Conservation (phyloP, 1,140 invertebrate species). For the Mactra quadrangularis region DNA sequence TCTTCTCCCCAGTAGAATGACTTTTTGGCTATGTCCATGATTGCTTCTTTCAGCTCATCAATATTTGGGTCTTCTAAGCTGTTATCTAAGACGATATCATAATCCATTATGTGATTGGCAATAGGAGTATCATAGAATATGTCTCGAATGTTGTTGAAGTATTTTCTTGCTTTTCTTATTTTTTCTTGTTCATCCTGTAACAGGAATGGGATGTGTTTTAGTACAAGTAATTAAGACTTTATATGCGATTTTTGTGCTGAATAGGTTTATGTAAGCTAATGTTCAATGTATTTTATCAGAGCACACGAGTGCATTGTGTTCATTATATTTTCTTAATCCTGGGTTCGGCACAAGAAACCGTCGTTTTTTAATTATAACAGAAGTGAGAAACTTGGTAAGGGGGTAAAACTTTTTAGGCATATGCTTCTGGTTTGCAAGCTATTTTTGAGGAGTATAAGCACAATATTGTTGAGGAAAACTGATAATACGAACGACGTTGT, state of each 20-base stretch:
- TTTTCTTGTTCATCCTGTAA: conserved; percentile 36
- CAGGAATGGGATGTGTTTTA: background rate
- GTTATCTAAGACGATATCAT: conserved; percentile 29
- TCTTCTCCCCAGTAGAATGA: conserved; percentile 33
- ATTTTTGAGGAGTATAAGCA: too few relatives aligned
- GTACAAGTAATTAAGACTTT: background rate
- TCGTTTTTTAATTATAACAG: too few relatives aligned
- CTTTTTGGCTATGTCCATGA: conserved; percentile 20
- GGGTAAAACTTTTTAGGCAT: too few relatives aligned
- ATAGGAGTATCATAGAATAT: conserved; percentile 13
- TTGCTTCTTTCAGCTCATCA: conserved; percentile 7
- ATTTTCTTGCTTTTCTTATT: conserved; percentile 4
- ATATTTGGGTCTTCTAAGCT: conserved; percentile 14
- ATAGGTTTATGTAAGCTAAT: background rate
- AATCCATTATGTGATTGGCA: background rate
- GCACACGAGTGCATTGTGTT: too few relatives aligned
- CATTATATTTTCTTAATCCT: too few relatives aligned
- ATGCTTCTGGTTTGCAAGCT: too few relatives aligned
- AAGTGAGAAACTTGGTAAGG: too few relatives aligned
- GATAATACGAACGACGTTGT: too few relatives aligned
- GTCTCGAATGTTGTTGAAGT: conserved; percentile 25
- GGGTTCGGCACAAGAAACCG: too few relatives aligned
- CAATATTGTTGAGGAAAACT: too few relatives aligned
- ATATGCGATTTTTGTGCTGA: background rate
- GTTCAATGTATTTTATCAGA: too few relatives aligned